Base-by-base conservation (phyloP, 2,113 vertebrate genomes). In the Dromiciops gliroides region DNA sequence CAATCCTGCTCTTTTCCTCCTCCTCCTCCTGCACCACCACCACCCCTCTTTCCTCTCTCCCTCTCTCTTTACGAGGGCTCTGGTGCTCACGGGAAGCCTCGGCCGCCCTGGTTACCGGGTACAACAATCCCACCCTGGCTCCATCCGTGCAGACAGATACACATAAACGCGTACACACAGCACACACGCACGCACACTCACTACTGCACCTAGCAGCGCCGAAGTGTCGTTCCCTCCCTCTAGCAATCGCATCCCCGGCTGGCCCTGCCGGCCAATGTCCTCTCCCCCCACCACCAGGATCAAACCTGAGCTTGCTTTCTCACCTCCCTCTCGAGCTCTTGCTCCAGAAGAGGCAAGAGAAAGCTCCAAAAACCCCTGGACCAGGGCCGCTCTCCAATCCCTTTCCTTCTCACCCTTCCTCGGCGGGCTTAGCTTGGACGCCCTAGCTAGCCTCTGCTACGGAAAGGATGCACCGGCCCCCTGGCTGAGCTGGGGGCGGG, bases 31-130 rank as follows among this genome's bases (percentile, higher is more conserved):
- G 51, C 50, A 4, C 92, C 51, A 3, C 89, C 52, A 0, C 47
- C 96, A 37, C 92, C 89, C 19, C 53, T 93, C 92, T 53, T 90
- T 91, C 50, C 53, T 53, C 94, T 48, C 94, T 89, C 19, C n/a
- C n/a, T 83, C n/a, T 67, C 37, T 83, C n/a, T 9, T 19, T 48
- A 60, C 28, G 52, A 28, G 56, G 5, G 50, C 95, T 24, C 93
- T 10, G 83, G 92, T 44, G 48, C 92, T 91, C 96, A 93, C 14
- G 94, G 96, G 92, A 91, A 96, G 95, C 96, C 94, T 11, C 48
- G 2, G 95, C 97, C 96, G 97, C 96, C 98, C 95, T 94, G 97
- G 98, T 95, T 96, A 98, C 98, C 26, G 93, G 95, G 89, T 8
- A 90, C 97, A 89, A 93, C 95, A 94, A 92, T 92, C 96, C 83